Base-by-base conservation (phyloP, 23 tunicate species). In the Ascidia mentula region DNA sequence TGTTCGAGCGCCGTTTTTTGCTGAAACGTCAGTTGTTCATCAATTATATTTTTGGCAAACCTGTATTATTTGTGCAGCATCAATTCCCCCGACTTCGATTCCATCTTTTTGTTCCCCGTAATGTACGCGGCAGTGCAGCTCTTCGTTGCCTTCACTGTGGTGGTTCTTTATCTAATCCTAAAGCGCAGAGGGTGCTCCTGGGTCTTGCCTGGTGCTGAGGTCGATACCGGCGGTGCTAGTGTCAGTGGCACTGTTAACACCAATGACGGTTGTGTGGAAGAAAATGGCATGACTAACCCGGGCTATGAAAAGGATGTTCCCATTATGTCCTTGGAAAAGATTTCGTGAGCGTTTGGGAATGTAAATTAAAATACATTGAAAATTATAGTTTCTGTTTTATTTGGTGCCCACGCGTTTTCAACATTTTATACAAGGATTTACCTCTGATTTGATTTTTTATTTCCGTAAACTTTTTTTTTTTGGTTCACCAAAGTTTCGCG, bases 101-200 rank as follows among this genome's bases (percentile, higher is more conserved):
- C 81, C 40, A 60, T 77, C 82, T 38, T 84, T 39, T 22, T 84
- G 6, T 84, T 76, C 69, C 65, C 88, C 5, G 73, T 69, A 28
- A 34, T 84, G 35, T 84, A 84, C 69, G 65, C 46, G n/a, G 76
- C 46, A 18, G 31, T 76, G 6, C 88, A 84, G 71, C 39, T 84
- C 0, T 38, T 77, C 8, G 82, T 28, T 1, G 81, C 59, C 0
- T 31, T 84, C 28, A 0, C 33, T 18, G 82, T 45, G 6, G 88
- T 84, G 1, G 20, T 69, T 15, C 30, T 36, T 31, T 84, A 84
- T 38, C 82, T 61, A 1, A 32, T 77, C 24, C 31, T 37, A 28
- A 84, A 84, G 76, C 34, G 76, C 30, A 17, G 38, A 4, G 88
- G 82, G 1, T 24, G 8, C 34, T 2, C 2, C 26, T 78, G 82